These are phyloP conservation scores for Neodiprion lecontei DNA, from an alignment of 1,140 invertebrate genomes.

Conservation along the genomic window DNA sequence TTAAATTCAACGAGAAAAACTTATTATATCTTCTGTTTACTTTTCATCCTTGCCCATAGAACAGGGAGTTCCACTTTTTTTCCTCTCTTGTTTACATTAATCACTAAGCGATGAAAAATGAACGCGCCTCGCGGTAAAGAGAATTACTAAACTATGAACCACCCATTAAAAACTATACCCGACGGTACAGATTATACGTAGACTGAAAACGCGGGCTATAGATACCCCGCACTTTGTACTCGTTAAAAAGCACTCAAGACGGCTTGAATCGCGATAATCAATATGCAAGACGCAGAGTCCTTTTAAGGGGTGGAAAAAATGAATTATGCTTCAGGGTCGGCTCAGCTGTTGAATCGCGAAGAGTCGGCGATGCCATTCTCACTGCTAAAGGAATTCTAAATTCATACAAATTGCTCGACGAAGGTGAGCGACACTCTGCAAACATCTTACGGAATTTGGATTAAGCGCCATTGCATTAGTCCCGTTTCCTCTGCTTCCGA, in stretches of 20 bases:
- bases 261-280: background rate
- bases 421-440: no score
- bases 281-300: background rate
- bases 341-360: background rate
- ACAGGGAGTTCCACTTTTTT: background rate
- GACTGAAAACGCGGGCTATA: background rate
- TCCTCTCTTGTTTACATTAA: background rate
- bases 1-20: slow-evolving; percentile 10
- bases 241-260: slow-evolving; percentile 7
- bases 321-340: background rate
- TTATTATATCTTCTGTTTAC: slow-evolving; percentile 14
- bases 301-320: background rate
- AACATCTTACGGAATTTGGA: no score
- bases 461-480: no score
- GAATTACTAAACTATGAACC: background rate
- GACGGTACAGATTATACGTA: background rate
- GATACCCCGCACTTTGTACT: background rate
- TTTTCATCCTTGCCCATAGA: slow-evolving; percentile 5
- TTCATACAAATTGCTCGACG: no score
- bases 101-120: background rate
- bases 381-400: no score
- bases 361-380: background rate
- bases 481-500: background rate
- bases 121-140: background rate
- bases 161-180: background rate